These are phyloP conservation scores for Saccopteryx bilineata DNA, from an alignment of 2,113 vertebrate genomes.

Conservation along the genomic window DNA sequence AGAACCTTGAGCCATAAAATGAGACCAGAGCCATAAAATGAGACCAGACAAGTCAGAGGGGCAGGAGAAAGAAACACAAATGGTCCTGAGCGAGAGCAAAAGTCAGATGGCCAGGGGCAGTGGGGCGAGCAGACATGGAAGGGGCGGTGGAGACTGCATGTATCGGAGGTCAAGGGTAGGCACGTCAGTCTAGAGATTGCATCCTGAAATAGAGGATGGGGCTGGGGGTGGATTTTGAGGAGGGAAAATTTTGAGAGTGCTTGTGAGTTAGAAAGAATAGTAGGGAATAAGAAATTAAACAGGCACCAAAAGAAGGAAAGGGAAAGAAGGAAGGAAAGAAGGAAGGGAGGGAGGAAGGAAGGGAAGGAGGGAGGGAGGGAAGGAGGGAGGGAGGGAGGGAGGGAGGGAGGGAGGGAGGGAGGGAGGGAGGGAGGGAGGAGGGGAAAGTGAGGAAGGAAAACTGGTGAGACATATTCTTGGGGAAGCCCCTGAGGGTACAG, in stretches of 20 bases:
- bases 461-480: background rate
- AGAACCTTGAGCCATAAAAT: background rate
- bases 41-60: background rate
- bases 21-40: background rate
- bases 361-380: too few species aligned
- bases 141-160: accelerated
- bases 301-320: background rate
- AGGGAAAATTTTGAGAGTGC: background rate
- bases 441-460: background rate
- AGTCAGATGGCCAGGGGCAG: accelerated
- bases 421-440: accelerated
- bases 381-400: too few species aligned
- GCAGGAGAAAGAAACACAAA: background rate
- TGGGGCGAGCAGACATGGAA: background rate
- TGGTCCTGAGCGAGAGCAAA: background rate
- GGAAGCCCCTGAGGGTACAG: background rate
- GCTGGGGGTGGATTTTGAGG: background rate
- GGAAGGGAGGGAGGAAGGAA: too few species aligned
- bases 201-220: background rate
- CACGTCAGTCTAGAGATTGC: background rate
- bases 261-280: background rate
- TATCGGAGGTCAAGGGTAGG: background rate
- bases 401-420: background rate
- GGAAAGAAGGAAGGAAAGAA: background rate
- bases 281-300: background rate